Evolutionary conservation across 2,113 vertebrate species (phyloP).

Genomic region (Varanus salvator): DNA sequence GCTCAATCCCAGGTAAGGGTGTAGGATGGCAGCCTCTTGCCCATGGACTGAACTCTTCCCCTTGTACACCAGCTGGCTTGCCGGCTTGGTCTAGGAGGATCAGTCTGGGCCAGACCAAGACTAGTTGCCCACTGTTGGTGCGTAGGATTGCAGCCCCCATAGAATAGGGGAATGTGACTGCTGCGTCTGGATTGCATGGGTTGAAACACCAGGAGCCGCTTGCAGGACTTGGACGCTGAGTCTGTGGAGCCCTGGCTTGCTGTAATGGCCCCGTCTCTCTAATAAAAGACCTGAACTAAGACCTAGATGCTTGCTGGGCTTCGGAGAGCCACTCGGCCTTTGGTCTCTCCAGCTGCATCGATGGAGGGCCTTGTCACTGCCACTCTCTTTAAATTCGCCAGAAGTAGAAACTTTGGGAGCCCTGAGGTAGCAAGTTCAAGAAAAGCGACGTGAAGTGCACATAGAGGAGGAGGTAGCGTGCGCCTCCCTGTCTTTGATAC

Average conservation of each 20-base stretch:
- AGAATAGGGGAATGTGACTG: too few species aligned
- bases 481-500: slow-evolving; percentile 41
- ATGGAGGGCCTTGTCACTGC: not conserved
- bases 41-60: too few species aligned
- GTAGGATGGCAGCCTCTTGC: not conserved
- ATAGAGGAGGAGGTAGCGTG: slow-evolving; percentile 55
- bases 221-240: not conserved
- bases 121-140: too few species aligned
- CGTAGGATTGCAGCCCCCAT: not conserved
- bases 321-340: not conserved
- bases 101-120: too few species aligned
- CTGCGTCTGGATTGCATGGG: not conserved
- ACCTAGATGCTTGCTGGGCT: not conserved
- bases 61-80: too few species aligned
- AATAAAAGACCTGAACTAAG: fast-evolving
- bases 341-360: not conserved
- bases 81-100: too few species aligned
- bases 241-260: not conserved
- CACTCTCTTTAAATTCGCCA: not conserved
- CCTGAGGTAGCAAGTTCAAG: slow-evolving; percentile 38
- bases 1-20: not conserved
- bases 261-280: not conserved
- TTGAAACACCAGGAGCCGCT: not conserved
- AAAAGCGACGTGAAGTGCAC: slow-evolving; percentile 45
- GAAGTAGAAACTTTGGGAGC: slow-evolving; percentile 48